Evolutionary conservation across 1,140 invertebrate genomes (phyloP), one percentile per base, ranked within the genome.

Genomic region (Anoplophora glabripennis): DNA sequence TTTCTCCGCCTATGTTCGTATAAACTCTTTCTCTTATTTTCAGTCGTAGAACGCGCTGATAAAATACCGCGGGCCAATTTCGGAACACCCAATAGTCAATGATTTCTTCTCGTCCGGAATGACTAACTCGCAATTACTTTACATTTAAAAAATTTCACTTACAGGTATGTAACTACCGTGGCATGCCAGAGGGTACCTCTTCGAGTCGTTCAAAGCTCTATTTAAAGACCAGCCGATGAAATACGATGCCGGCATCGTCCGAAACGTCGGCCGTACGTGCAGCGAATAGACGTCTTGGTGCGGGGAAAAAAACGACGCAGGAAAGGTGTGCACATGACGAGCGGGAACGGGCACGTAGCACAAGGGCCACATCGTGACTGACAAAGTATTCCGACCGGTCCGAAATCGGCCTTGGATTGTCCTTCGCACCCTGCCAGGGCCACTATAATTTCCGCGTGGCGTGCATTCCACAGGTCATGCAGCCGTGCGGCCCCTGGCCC

Each of bases 361-460:
- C 64, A 71, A 68, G 67, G 70, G 69, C 72, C 73, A 75, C 73
- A 73, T 71, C 64, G 64, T 63, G 64, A 68, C 65, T 67, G 63
- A 53, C 46, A n/a, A 11, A 21, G 8, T 11, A 17, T 28, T 52
- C 48, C 42, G 57, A 46, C 42, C 18, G 53, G 38, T 28, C 33
- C 41, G 18, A 8, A 18, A 17, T 68, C 75, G 74, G 74, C 72
- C 67, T 77, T 75, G 69, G 68, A 66, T 69, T 68, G 67, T 78
- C 78, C 75, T 77, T 76, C 71, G 79, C 75, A 70, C 71, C 72
- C 77, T 64, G 61, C 65, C 64, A 74, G 72, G 76, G 72, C 76
- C 73, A 78, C 79, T 78, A 79, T 78, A 80, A 80, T 80, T 79
- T 78, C 77, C 74, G 73, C 79, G 75, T 80, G 76, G 73, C 79